phyloP scores from a whole-genome alignment of 92 coral and sea anemone genomes.

The Plumapathes pennacea region DNA sequence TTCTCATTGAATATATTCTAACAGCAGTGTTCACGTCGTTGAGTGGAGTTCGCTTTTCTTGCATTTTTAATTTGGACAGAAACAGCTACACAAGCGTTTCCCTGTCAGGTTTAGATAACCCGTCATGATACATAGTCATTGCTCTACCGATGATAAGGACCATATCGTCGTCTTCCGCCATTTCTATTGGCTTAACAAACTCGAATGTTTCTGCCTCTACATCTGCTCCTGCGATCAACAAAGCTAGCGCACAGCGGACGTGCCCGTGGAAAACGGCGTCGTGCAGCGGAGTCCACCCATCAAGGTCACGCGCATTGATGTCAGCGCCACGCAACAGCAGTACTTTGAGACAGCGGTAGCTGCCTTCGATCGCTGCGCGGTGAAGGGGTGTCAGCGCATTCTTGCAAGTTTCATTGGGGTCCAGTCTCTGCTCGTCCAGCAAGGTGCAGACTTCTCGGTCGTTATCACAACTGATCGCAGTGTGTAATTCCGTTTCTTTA shows the following conservation, averaged over 20 bases:
- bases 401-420: constrained; percentile 36
- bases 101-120: too few relatives aligned
- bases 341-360: constrained; percentile 67
- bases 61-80: too few relatives aligned
- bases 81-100: too few relatives aligned
- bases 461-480: constrained; percentile 53
- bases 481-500: too few relatives aligned
- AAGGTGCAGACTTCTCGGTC: constrained; percentile 42
- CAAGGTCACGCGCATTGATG: constrained; percentile 66
- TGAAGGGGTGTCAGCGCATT: constrained; percentile 75
- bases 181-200: constrained; percentile 69
- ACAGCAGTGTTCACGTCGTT: too few relatives aligned
- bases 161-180: constrained; percentile 83
- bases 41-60: too few relatives aligned
- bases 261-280: constrained; percentile 83
- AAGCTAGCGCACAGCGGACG: constrained; percentile 75
- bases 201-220: constrained; percentile 73
- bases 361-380: constrained; percentile 79
- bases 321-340: constrained; percentile 64
- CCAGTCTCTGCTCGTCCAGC: constrained; percentile 25
- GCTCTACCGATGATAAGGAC: constrained; percentile 76
- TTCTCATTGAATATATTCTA: too few relatives aligned
- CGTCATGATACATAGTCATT: too few relatives aligned
- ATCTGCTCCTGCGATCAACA: constrained; percentile 80
- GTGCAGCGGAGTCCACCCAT: constrained; percentile 95